A percentile compares a stretch with the other conserved stretches of the same genome.
Conservation (phyloP, 2,888 invertebrate genomes). For the Ormia ochracea region DNA sequence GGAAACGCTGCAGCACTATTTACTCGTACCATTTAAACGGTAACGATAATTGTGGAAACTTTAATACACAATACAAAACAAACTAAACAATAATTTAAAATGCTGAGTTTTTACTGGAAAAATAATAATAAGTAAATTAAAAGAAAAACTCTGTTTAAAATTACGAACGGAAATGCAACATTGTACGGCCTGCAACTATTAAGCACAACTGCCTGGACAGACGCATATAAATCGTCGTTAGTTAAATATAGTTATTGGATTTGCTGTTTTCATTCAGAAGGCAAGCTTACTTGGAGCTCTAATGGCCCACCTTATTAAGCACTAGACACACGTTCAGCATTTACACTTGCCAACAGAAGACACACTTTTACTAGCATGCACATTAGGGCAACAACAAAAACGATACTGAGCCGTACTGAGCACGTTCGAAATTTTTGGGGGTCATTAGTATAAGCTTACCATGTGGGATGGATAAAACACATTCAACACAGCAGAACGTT, state of each 20-base stretch:
- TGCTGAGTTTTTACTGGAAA: not conserved
- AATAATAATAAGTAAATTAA: slow-evolving; percentile 5
- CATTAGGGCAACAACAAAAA: not conserved
- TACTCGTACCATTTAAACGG: not conserved
- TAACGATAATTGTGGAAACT: not conserved
- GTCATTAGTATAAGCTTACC: too few species aligned
- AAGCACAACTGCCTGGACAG: not conserved
- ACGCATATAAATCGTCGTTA: not conserved
- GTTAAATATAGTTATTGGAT: not conserved
- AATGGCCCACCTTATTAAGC: slow-evolving; percentile 50
- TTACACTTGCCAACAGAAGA: slow-evolving; percentile 44
- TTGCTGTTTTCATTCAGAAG: not conserved
- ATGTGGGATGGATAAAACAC: too few species aligned
- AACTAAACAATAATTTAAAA: slow-evolving; percentile 19
- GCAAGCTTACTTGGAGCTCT: not conserved
- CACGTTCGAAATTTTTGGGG: too few species aligned
- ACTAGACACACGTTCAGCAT: slow-evolving; percentile 30
- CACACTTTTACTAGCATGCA: slow-evolving; percentile 27
- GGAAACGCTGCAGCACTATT: not conserved
- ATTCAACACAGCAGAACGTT: too few species aligned
- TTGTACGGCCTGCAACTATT: not conserved
- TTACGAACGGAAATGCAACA: slow-evolving; percentile 49
- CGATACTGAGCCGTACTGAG: not conserved
- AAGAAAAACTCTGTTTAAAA: slow-evolving; percentile 28
- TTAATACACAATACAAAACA: not conserved